A percentile compares a stretch with the other conserved stretches of the same genome.
phyloP scores from a whole-genome alignment of 2,113 vertebrate genomes.

The Marmota monax region DNA sequence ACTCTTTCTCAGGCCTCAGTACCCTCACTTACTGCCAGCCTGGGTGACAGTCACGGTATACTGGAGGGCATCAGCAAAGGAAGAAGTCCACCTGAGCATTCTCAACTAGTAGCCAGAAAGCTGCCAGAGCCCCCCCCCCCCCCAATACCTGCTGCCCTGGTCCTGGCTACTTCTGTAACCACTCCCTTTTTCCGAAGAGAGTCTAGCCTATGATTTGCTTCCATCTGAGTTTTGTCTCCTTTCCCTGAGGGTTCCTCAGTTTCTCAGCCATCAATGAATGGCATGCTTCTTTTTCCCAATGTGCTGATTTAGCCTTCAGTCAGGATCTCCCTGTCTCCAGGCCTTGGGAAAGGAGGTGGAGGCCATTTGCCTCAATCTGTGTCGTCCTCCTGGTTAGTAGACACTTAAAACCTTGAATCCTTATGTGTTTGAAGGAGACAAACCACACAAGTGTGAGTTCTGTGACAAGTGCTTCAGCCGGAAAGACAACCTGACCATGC shows the following conservation, averaged over 20 bases:
- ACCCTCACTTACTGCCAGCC: no score
- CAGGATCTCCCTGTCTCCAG: background rate
- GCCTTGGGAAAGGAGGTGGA: background rate
- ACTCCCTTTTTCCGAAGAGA: background rate
- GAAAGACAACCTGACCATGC: slow-evolving; percentile 97
- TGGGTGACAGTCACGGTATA: no score
- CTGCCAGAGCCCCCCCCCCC: no score
- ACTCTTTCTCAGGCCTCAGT: no score
- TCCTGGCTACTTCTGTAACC: background rate
- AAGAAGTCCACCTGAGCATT: no score
- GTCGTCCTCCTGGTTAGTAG: fast-evolving
- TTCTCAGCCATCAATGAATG: background rate
- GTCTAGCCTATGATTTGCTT: background rate
- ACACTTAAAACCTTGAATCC: background rate
- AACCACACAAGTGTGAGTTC: slow-evolving; percentile 96
- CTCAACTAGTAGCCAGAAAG: no score
- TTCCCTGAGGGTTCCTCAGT: background rate
- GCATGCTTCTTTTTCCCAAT: background rate
- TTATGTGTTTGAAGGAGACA: slow-evolving; percentile 91
- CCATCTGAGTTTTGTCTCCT: background rate
- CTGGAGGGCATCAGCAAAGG: no score
- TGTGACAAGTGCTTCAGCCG: slow-evolving; percentile 97
- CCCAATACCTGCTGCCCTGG: no score
- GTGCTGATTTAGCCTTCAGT: background rate
- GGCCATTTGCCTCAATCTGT: fast-evolving